Evolutionary conservation across 2,888 invertebrate genomes (phyloP).

Genomic region (Linhomoeus sp.): DNA sequence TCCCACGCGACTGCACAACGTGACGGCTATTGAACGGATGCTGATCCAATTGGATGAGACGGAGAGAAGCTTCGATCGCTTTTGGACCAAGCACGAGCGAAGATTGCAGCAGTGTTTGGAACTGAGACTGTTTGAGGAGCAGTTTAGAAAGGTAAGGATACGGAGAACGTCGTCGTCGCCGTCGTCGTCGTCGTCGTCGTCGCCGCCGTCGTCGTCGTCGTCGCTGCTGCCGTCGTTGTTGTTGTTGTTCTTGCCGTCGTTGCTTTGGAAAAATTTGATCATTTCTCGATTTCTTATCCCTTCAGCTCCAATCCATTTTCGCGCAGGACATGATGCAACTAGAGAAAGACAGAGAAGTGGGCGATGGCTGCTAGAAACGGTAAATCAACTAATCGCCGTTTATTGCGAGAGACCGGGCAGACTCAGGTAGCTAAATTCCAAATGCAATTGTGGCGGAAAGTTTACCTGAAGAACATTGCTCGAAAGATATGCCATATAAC

Average conservation of each 20-base stretch:
- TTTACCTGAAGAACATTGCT: too few relatives aligned
- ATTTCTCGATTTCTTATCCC: too few relatives aligned
- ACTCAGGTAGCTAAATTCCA: too few relatives aligned
- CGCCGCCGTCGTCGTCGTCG: too few relatives aligned
- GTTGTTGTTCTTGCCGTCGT: too few relatives aligned
- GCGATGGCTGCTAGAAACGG: slow-evolving; percentile 28
- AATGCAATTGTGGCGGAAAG: too few relatives aligned
- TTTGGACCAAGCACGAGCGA: slow-evolving; percentile 76
- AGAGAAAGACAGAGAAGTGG: slow-evolving; percentile 30
- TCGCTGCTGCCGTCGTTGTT: too few relatives aligned
- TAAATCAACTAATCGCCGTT: slow-evolving; percentile 26
- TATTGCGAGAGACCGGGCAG: slow-evolving; percentile 29
- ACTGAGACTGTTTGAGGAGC: slow-evolving; percentile 76
- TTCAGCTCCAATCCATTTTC: slow-evolving; percentile 31
- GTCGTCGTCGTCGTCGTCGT: too few relatives aligned
- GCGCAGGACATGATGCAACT: slow-evolving; percentile 31
- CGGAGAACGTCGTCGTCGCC: too few relatives aligned
- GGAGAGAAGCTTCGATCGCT: slow-evolving; percentile 72
- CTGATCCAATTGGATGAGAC: slow-evolving; percentile 18
- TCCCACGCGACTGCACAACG: slow-evolving; percentile 42
- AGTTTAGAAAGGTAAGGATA: slow-evolving; percentile 57
- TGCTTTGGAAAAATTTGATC: too few relatives aligned
- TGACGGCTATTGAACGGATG: slow-evolving; percentile 74
- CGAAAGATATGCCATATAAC: too few relatives aligned
- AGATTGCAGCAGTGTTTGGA: slow-evolving; percentile 71